Conservation (phyloP, 37 sponge, comb jelly and placozoan species). For the Spongilla lacustris region DNA sequence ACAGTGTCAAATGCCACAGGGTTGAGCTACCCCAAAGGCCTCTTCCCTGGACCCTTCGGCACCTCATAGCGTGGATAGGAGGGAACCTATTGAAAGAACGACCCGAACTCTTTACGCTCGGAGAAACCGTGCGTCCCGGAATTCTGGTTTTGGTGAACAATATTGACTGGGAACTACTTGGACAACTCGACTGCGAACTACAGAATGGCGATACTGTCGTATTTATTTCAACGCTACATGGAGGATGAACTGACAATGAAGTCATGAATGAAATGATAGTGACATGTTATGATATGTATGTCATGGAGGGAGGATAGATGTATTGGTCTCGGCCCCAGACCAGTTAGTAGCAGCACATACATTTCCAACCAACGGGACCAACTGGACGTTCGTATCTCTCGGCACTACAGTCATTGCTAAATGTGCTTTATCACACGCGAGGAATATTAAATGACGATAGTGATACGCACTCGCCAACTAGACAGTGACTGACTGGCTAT, state of each 20-base stretch:
- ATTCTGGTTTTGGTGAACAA: slow-evolving; percentile 96
- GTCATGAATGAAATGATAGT: too few species aligned
- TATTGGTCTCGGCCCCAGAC: too few species aligned
- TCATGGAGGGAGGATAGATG: too few species aligned
- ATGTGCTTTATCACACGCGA: too few species aligned
- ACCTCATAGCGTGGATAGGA: slow-evolving; percentile 84
- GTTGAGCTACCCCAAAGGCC: slow-evolving; percentile 63
- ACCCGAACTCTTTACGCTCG: slow-evolving; percentile 92
- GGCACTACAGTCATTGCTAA: too few species aligned
- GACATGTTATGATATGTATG: too few species aligned
- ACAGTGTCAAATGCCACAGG: slow-evolving; percentile 79
- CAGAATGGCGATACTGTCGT: slow-evolving; percentile 80
- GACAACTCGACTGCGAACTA: slow-evolving; percentile 85
- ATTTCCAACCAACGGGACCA: too few species aligned
- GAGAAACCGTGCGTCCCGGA: slow-evolving; percentile 92
- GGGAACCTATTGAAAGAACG: slow-evolving; percentile 92
- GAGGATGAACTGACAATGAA: slow-evolving; percentile 64
- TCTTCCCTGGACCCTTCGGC: slow-evolving; percentile 73
- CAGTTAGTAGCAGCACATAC: too few species aligned
- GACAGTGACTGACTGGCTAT: too few species aligned
- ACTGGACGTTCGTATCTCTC: too few species aligned
- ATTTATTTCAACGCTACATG: slow-evolving; percentile 99
- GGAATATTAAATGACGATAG: too few species aligned
- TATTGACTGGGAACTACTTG: slow-evolving; percentile 97
- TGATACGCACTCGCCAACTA: too few species aligned